Percentiles rank a stretch among this genome's conserved stretches.
Evolutionary conservation across 2,797 vertebrate species (phyloP).

Genomic region (Nannoperca australis): DNA sequence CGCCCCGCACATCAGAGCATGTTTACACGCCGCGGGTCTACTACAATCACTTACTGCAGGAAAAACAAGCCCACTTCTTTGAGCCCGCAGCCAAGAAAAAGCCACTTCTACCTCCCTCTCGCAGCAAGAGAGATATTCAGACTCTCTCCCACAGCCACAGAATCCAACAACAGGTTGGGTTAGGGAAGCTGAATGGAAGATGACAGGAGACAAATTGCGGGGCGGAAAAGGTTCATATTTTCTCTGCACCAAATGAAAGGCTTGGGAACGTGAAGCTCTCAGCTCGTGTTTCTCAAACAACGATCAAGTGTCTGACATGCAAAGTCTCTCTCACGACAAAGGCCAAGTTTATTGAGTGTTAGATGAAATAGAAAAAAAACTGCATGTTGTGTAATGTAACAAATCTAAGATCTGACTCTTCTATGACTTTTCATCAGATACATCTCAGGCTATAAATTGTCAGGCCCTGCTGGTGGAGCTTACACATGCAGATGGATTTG

Average conservation of each 20-base stretch:
- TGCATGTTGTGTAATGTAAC: conserved; percentile 28
- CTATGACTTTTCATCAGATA: conserved; percentile 31
- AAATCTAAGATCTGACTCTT: conserved; percentile 23
- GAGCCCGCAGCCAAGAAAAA: conserved; percentile 83
- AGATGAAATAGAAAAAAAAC: conserved; percentile 27
- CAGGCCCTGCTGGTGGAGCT: conserved; percentile 26
- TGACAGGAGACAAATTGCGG: conserved; percentile 68
- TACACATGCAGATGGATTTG: conserved; percentile 69
- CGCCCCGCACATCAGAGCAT: conserved; percentile 71
- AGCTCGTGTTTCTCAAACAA: conserved; percentile 44
- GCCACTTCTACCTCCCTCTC: conserved; percentile 68
- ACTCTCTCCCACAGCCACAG: conserved; percentile 69
- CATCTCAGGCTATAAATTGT: conserved; percentile 33
- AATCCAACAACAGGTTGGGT: conserved; percentile 72
- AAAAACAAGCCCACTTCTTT: conserved; percentile 82
- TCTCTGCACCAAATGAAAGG: conserved; percentile 57
- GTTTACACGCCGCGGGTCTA: conserved; percentile 79
- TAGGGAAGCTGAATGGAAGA: conserved; percentile 50
- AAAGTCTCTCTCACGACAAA: conserved; percentile 40
- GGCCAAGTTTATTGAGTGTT: conserved; percentile 18
- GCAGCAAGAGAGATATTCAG: conserved; percentile 60
- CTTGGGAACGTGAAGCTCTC: conserved; percentile 47
- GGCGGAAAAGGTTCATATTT: conserved; percentile 54
- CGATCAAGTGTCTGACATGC: conserved; percentile 46
- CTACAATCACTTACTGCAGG: conserved; percentile 83